Base-by-base conservation (phyloP, 2,888 invertebrate species). In the Keiferia lycopersicella region DNA sequence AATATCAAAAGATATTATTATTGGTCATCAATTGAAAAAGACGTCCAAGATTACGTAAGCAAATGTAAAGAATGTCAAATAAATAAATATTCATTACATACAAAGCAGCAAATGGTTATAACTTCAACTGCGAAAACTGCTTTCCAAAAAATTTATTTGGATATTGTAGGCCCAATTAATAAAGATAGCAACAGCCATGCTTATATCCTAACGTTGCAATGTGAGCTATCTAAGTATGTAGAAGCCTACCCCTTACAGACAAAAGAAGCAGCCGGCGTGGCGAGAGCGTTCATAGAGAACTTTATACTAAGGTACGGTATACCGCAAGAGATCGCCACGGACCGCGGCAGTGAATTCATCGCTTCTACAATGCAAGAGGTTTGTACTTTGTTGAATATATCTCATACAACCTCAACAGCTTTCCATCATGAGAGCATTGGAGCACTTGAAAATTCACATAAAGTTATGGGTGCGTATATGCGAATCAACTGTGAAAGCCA, bases 321-420 rank as follows among this genome's bases (percentile, higher is more conserved):
- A 8, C 30, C 30, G 30, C 30, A 4, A 30, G 30, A 30, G 30
- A 30, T 30, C 30, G 30, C 30, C 2, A 67, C 70, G 14, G 68
- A 69, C 51, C n/a, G 64, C 63, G 67, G 68, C 0, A 61, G 64
- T 2, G 66, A 70, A 18, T 70, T 70, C 39, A 61, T 65, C 2
- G 66, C 68, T 12, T 14, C 56, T 14, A 59, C 59, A 22, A 56
- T 70, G 38, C 16, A 61, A 62, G 65, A 68, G 67, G 69, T 71
- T 63, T 69, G 71, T 68, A 67, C 63, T 4, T 61, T 69, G 34
- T 51, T 69, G 59, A 41, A 66, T 22, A 68, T 71, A 38, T 48
- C 68, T 53, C 61, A 69, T 50, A 20, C 66, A 53, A 61, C 60
- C 12, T 69, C 67, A 2, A 68, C 68, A 22, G 68, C 71, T 4